Percentiles rank a stretch among this genome's conserved stretches.
Evolutionary conservation across 1,140 invertebrate genomes (phyloP).

Genomic region (Pseudomyrmex concolor): DNA sequence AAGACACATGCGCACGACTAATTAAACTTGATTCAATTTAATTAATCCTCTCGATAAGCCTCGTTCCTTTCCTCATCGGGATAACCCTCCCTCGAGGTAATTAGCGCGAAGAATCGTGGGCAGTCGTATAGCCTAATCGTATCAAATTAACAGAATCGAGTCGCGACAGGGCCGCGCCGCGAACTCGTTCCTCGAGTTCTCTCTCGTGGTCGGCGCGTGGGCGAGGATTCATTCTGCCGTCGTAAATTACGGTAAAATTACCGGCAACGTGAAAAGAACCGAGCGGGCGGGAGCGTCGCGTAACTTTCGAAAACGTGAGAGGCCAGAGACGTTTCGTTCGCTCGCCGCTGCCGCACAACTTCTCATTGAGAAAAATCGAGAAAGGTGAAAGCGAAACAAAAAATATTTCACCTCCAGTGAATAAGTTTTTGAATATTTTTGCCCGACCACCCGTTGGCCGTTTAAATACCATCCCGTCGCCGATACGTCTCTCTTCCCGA

Average conservation of each 20-base stretch:
- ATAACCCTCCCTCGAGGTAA: constrained; percentile 57
- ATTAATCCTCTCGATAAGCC: constrained; percentile 74
- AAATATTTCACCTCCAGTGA: constrained; percentile 58
- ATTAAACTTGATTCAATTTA: constrained; percentile 81
- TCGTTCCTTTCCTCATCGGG: neutral
- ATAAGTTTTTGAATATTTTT: constrained; percentile 61
- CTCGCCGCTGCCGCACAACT: constrained; percentile 3
- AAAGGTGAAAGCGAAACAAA: constrained; percentile 70
- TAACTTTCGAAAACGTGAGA: constrained; percentile 75
- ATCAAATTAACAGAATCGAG: constrained; percentile 69
- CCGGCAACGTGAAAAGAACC: constrained; percentile 60
- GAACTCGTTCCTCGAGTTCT: constrained; percentile 29
- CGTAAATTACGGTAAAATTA: constrained; percentile 73
- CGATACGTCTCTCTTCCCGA: constrained; percentile 7
- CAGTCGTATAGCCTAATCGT: constrained; percentile 66
- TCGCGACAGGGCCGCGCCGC: constrained; percentile 10
- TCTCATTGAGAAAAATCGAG: constrained; percentile 68
- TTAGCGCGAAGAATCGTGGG: constrained; percentile 70
- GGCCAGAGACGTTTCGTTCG: constrained; percentile 10
- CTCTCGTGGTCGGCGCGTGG: constrained; percentile 55
- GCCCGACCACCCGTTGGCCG: neutral
- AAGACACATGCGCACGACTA: constrained; percentile 70
- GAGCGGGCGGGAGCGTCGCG: constrained; percentile 44
- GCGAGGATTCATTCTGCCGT: constrained; percentile 61
- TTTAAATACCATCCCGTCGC: constrained; percentile 24